Base-by-base conservation (phyloP, 2,888 invertebrate species). In the Anthrax anthrax region DNA sequence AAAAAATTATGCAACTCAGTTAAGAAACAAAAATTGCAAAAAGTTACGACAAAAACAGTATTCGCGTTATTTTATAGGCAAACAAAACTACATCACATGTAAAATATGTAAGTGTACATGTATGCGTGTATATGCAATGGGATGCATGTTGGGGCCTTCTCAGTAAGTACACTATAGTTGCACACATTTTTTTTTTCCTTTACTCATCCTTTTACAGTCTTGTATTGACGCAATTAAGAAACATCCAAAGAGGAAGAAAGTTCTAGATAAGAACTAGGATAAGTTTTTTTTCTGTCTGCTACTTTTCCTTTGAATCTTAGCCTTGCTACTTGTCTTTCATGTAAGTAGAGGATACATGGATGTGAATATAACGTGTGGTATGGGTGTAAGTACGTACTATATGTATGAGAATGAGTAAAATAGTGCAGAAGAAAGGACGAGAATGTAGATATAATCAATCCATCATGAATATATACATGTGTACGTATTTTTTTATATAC, bases 201-300 rank as follows among this genome's bases (percentile, higher is more conserved):
- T 23, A 32, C 29, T 32, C 29, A 32, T 32, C 12, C 29, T 32
- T 9, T 32, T 32, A 32, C 12, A 32, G 29, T 32, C 29, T 41
- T 44, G 41, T 47, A 44, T 47, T 47, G 47, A 47, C 44, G 47
- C 44, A 47, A 47, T 47, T 47, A 44, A 44, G 37, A 39, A 40
- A 42, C 41, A 41, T 19, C 32, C 44, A 41, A 29, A 43, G 23
- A 43, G 39, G 42, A 47, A 18, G 19, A 46, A 46, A 29, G 37
- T 42, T 42, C 37, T 37, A 37, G 37, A 37, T 42, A 17, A 47
- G 39, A 47, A 43, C 43, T 47, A 43, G 47, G 47, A 47, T 47
- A 43, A 47, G 47, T 47, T 47, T 43, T 43, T 44, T 32, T 16
- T 18, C 9, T 39, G 14, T 32, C 16, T n/a, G 32, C 19, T 18